A percentile compares a stretch with the other conserved stretches of the same genome.
Evolutionary conservation across 2,797 vertebrate genomes (phyloP).

Genomic region (Erethizon dorsatum): DNA sequence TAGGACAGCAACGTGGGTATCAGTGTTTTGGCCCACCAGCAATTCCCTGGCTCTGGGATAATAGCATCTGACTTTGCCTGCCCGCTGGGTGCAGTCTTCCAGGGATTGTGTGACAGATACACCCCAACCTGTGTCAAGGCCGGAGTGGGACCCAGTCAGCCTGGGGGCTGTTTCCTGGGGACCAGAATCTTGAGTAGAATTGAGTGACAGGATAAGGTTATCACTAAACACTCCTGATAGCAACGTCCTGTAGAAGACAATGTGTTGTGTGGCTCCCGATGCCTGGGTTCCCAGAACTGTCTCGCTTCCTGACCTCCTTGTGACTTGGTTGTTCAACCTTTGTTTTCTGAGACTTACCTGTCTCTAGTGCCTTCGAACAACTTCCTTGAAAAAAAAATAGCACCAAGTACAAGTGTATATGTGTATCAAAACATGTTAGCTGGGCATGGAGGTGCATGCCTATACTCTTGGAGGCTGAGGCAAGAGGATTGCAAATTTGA

Average conservation of each 20-base stretch:
- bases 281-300: background rate
- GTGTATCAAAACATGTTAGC: background rate
- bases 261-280: background rate
- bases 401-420: background rate
- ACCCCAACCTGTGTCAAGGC: background rate
- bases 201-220: background rate
- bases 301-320: background rate
- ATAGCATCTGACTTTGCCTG: background rate
- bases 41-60: background rate
- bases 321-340: background rate
- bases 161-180: background rate
- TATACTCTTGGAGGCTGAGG: background rate
- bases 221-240: background rate
- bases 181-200: background rate
- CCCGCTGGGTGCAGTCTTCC: background rate
- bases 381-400: background rate
- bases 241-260: background rate
- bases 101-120: background rate
- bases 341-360: background rate
- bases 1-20: background rate
- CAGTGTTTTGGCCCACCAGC: background rate
- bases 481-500: background rate
- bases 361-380: background rate
- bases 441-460: background rate
- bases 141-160: accelerated